Evolutionary conservation across 2,797 vertebrate genomes (phyloP).

Genomic region (Cyclopterus lumpus): DNA sequence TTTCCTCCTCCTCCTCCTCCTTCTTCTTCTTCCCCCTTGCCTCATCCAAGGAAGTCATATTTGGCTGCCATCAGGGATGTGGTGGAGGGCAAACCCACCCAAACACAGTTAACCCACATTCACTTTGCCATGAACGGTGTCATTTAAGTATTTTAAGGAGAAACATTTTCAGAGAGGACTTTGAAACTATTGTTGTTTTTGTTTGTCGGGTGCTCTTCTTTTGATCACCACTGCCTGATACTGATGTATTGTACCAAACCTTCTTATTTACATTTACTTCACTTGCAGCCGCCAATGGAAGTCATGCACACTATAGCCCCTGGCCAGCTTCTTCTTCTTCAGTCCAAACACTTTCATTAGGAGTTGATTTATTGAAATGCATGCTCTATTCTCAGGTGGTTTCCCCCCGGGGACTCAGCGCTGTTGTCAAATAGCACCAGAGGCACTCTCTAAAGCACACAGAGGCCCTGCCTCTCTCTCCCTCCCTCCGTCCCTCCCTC

Average conservation of each 20-base stretch:
- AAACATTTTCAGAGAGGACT: neutral
- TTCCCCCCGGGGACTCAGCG: conserved; percentile 76
- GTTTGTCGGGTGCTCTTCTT: conserved; percentile 21
- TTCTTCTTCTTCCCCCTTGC: neutral
- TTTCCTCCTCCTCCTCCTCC: conserved; percentile 14
- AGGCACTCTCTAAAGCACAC: conserved; percentile 79
- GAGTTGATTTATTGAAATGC: conserved; percentile 87
- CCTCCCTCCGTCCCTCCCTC: conserved; percentile 33
- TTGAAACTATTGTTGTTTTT: conserved; percentile 1
- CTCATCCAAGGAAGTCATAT: conserved; percentile 55
- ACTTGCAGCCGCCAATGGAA: conserved; percentile 37
- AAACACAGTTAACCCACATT: conserved; percentile 50
- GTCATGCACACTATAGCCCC: conserved; percentile 53
- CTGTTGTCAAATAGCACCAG: conserved; percentile 84
- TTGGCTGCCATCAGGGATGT: conserved; percentile 55
- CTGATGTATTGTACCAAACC: conserved; percentile 9
- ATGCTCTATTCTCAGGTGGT: conserved; percentile 89
- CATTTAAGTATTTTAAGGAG: conserved; percentile 5
- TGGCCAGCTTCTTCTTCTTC: conserved; percentile 68
- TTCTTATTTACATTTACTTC: conserved; percentile 42
- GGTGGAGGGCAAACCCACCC: conserved; percentile 49
- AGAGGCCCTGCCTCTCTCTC: conserved; percentile 62
- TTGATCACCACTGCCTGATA: conserved; percentile 33
- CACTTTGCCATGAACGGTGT: conserved; percentile 22
- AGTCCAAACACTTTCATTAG: conserved; percentile 80